These are phyloP conservation scores for Nephrotoma guestfalica DNA, from an alignment of 2,888 invertebrate genomes.

Conservation along the genomic window DNA sequence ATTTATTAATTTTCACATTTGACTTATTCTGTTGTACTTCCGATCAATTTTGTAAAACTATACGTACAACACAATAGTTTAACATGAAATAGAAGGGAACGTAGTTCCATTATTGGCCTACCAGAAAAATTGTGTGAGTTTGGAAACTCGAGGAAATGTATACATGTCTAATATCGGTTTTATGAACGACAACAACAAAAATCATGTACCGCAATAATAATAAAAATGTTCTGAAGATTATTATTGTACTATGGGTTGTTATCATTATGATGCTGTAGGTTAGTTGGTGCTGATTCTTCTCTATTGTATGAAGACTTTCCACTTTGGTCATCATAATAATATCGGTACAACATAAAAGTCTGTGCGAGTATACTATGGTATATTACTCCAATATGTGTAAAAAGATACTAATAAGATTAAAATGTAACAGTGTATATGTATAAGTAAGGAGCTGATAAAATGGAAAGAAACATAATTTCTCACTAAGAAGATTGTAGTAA, in stretches of 20 bases:
- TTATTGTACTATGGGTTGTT: background rate
- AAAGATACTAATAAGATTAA: background rate
- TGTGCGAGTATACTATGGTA: no score
- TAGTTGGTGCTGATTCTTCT: background rate
- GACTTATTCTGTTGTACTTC: background rate
- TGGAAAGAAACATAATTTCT: background rate
- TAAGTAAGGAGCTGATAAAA: background rate
- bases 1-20: background rate
- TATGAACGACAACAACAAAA: background rate
- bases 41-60: background rate
- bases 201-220: background rate
- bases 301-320: background rate
- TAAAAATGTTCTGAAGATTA: background rate
- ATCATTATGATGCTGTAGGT: background rate
- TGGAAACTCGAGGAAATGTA: background rate
- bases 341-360: background rate
- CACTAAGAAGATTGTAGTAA: background rate
- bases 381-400: background rate
- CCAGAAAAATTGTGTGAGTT: background rate
- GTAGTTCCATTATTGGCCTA: background rate
- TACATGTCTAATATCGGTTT: background rate
- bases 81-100: background rate
- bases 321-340: background rate
- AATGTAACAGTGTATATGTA: background rate
- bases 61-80: background rate